Conservation (phyloP, 2,888 invertebrate genomes). For the Callosobruchus maculatus region DNA sequence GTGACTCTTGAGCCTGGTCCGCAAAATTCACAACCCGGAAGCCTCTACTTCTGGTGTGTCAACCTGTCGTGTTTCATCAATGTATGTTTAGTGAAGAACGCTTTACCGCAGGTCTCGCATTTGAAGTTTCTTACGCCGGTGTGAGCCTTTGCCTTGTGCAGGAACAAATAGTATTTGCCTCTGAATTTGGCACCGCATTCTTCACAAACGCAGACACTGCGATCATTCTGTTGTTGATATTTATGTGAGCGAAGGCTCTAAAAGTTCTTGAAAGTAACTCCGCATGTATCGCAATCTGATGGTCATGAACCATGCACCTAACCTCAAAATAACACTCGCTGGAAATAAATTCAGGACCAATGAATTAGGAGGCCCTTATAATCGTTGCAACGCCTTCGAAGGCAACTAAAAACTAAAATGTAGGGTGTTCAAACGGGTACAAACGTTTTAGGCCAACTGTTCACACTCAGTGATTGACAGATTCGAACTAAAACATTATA, state of each 20-base stretch:
- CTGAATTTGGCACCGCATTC: conserved; percentile 35
- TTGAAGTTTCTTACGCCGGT: conserved; percentile 31
- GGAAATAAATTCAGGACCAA: too few species aligned
- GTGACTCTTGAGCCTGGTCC: conserved; percentile 29
- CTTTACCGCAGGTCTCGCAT: conserved; percentile 34
- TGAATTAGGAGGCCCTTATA: too few species aligned
- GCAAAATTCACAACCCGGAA: conserved; percentile 31
- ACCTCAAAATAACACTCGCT: too few species aligned
- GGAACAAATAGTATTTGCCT: conserved; percentile 33
- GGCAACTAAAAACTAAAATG: too few species aligned
- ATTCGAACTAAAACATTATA: too few species aligned
- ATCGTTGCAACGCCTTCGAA: too few species aligned
- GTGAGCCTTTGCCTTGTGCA: conserved; percentile 38
- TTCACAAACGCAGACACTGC: conserved; percentile 33
- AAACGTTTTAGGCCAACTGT: too few species aligned
- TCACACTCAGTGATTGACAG: too few species aligned
- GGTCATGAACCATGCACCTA: too few species aligned
- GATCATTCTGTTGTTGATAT: conserved; percentile 38
- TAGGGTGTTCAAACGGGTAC: too few species aligned
- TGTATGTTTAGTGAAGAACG: conserved; percentile 27
- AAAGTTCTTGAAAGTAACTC: conserved; percentile 37
- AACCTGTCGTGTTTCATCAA: conserved; percentile 28
- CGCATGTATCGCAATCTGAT: conserved; percentile 37
- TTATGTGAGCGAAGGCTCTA: conserved; percentile 40
- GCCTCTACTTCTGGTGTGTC: conserved; percentile 25